These are phyloP conservation scores for Megalopta genalis DNA, from an alignment of 1,140 invertebrate species.

Conservation along the genomic window DNA sequence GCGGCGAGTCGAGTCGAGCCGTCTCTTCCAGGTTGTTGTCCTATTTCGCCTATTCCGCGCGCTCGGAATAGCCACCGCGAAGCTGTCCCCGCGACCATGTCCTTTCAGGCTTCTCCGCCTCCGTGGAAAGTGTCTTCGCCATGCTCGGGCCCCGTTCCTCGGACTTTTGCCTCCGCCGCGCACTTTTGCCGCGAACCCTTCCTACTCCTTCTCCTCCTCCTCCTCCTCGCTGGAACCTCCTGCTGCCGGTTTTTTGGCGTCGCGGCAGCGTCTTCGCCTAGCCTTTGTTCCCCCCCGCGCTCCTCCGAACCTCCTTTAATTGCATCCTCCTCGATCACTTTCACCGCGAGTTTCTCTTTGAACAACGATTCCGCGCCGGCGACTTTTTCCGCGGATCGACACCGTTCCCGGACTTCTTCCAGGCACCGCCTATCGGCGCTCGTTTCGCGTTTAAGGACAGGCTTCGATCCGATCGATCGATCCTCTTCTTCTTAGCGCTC, in stretches of 20 bases:
- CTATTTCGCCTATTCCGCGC: constrained; percentile 45
- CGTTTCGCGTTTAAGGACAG: neutral
- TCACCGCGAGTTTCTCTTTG: neutral
- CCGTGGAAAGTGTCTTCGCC: constrained; percentile 43
- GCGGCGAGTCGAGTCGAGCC: neutral
- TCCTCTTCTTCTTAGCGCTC: neutral
- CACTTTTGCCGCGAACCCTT: too few species aligned
- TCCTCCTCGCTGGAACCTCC: too few species aligned
- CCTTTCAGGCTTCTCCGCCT: constrained; percentile 30
- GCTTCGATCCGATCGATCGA: neutral
- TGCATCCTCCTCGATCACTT: neutral
- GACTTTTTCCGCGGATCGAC: neutral
- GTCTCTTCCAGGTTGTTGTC: constrained; percentile 28
- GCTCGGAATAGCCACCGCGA: neutral
- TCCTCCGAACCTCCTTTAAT: neutral
- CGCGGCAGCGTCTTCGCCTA: too few species aligned
- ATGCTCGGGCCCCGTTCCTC: neutral
- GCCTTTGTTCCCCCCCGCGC: neutral
- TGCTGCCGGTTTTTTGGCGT: too few species aligned
- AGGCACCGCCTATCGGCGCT: neutral
- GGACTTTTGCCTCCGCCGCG: constrained; percentile 21
- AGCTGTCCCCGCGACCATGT: constrained; percentile 13
- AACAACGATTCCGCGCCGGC: neutral
- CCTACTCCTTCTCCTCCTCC: too few species aligned
- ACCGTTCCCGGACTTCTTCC: neutral